These are phyloP conservation scores for Alces alces DNA, from an alignment of 2,113 vertebrate species.

Conservation along the genomic window DNA sequence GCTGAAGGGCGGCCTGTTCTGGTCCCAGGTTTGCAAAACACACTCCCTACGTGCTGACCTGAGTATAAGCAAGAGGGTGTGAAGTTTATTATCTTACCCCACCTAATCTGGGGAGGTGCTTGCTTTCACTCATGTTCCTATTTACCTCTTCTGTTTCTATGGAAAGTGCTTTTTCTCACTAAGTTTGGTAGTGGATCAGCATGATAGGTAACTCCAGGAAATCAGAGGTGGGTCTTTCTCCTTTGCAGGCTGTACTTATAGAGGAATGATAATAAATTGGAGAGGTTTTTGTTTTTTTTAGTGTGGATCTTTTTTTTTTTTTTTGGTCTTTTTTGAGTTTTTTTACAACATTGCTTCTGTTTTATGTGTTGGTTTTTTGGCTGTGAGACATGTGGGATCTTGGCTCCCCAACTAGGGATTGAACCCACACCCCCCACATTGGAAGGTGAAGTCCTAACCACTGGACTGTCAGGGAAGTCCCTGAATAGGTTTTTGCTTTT, in stretches of 20 bases:
- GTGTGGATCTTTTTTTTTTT: neutral
- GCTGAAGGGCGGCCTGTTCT: slow-evolving; percentile 36
- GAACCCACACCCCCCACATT: neutral
- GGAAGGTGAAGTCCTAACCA: neutral
- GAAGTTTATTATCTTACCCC: slow-evolving; percentile 10
- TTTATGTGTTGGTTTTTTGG: neutral
- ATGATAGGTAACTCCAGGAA: neutral
- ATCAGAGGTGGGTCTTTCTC: neutral
- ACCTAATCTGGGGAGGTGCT: neutral
- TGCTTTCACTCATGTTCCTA: neutral
- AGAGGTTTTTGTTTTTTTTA: neutral
- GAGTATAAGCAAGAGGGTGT: neutral
- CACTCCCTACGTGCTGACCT: slow-evolving; percentile 25
- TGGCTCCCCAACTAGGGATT: neutral
- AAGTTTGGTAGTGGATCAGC: neutral
- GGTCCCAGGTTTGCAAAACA: slow-evolving; percentile 46
- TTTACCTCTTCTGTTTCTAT: neutral
- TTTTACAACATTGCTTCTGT: neutral
- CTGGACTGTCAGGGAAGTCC: neutral
- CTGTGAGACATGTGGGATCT: neutral
- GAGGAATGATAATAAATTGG: neutral
- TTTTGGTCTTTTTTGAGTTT: neutral
- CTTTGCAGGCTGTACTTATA: neutral
- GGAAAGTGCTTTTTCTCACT: neutral
- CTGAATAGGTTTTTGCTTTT: neutral